Base-by-base conservation (phyloP, 2,797 vertebrate species). In the Spinibarbus caldwelli region DNA sequence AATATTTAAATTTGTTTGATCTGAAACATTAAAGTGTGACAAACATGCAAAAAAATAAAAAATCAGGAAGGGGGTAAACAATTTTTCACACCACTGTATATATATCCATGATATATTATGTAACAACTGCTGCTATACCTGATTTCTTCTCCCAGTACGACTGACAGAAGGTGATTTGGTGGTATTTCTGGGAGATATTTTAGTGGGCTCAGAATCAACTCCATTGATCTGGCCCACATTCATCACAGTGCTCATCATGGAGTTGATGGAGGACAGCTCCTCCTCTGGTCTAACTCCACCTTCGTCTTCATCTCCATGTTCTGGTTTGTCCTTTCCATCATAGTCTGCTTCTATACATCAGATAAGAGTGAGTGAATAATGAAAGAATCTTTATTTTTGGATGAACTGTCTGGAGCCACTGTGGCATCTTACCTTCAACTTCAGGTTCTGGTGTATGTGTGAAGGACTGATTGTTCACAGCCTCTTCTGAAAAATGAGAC, bases 241-340 rank as follows among this genome's bases (percentile, higher is more conserved):
- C 96, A 97, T 97, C 86, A 98, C 96, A 0, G 97, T 94, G 78
- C 96, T 97, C 97, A 97, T 97, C 95, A 97, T 97, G 92, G 96
- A 96, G 17, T 96, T 97, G 91, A 97, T 95, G 91, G 96, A 96
- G 88, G 97, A 96, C 90, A 98, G 91, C n/a, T 86, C 83, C 41
- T 86, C 87, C 57, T 83, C 84, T 14, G 49, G 76, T 75, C 68
- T 75, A 36, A 76, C 85, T 68, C 59, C 80, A 49, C 31, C 62
- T 36, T 77, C 86, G 12, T 85, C 86, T 71, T 80, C 84, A 21
- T 85, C 86, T 77, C 64, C 81, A 4, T 49, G 73, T 76, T 36
- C 87, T 45, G 66, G n/a, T 59, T 70, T 77, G 43, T 82, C 83
- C 31, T 6, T 31, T 84, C 49, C 73, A 67, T 66, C 43, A 57